Evolutionary conservation across 1,140 invertebrate species (phyloP).

Genomic region (Neuroterus valhalla): DNA sequence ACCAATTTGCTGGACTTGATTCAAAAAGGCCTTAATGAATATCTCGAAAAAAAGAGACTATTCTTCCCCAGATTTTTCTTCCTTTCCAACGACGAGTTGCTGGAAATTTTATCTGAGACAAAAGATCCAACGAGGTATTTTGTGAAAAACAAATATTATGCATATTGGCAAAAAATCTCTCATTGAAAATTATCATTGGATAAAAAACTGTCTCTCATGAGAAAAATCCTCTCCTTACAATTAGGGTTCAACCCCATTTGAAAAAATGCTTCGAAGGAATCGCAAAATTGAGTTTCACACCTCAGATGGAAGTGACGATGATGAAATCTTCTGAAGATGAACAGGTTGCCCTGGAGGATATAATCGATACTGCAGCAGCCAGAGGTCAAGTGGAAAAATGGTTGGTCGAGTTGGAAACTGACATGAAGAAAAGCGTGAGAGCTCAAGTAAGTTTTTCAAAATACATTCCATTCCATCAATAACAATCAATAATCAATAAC

Average conservation of each 20-base stretch:
- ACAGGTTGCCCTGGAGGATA: conserved; percentile 83
- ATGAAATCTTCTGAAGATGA: conserved; percentile 95
- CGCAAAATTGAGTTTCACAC: conserved; percentile 89
- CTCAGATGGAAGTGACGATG: conserved; percentile 89
- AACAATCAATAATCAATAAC: too few relatives aligned
- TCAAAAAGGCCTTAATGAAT: conserved; percentile 94
- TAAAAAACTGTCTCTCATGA: conserved; percentile 1
- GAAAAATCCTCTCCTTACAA: not conserved
- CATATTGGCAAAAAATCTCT: not conserved
- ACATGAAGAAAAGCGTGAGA: conserved; percentile 93
- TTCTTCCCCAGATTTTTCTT: conserved; percentile 98
- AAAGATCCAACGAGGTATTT: conserved; percentile 92
- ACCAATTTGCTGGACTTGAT: conserved; percentile 91
- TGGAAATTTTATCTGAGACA: conserved; percentile 97
- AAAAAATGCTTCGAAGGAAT: conserved; percentile 98
- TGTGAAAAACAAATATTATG: conserved; percentile 31
- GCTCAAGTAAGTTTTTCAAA: conserved; percentile 75
- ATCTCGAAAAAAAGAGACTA: conserved; percentile 95
- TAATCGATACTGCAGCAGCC: conserved; percentile 91
- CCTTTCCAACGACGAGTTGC: conserved; percentile 95
- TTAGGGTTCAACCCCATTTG: conserved; percentile 95
- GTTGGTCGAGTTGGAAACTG: conserved; percentile 91
- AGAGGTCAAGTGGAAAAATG: conserved; percentile 98
- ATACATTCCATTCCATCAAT: too few relatives aligned
- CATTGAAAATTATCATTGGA: conserved; percentile 34